A percentile compares a stretch with the other conserved stretches of the same genome.
phyloP scores from a whole-genome alignment of 2,113 vertebrate genomes.

The Oryzias woworae region DNA sequence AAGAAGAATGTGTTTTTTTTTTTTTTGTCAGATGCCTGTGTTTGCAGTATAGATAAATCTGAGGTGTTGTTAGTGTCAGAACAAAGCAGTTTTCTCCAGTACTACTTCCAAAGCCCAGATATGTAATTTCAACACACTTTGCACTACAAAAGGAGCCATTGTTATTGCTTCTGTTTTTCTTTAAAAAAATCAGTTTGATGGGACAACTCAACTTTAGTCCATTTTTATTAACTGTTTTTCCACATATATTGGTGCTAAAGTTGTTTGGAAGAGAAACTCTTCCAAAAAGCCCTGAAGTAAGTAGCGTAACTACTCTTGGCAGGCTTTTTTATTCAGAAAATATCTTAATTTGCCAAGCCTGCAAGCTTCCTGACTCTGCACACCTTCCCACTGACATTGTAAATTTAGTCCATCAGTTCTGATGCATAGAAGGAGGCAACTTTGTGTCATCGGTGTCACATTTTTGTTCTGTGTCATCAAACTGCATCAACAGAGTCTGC shows the following conservation, averaged over 20 bases:
- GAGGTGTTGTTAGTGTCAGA: too few species aligned
- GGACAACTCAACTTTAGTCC: too few species aligned
- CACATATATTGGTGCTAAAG: background rate
- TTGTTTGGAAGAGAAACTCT: background rate
- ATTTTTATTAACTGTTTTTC: too few species aligned
- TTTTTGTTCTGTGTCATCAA: constrained; percentile 29
- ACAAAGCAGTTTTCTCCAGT: too few species aligned
- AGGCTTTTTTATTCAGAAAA: constrained; percentile 4
- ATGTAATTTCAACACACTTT: too few species aligned
- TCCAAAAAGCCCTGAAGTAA: background rate
- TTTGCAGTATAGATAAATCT: too few species aligned
- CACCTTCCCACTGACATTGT: constrained; percentile 23
- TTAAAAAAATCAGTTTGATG: too few species aligned
- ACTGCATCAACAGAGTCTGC: constrained; percentile 19
- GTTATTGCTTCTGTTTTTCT: too few species aligned
- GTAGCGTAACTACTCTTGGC: background rate
- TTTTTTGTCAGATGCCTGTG: too few species aligned
- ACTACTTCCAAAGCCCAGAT: too few species aligned
- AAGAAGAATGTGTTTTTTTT: too few species aligned
- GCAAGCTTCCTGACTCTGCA: constrained; percentile 5
- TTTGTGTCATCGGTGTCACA: constrained; percentile 25
- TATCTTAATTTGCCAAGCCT: background rate
- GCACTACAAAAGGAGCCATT: too few species aligned
- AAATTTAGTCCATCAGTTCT: constrained; percentile 18
- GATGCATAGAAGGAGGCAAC: constrained; percentile 24